A percentile compares a stretch with the other conserved stretches of the same genome.
phyloP scores from a whole-genome alignment of 2,797 vertebrate genomes.

The Decapterus maruadsi region DNA sequence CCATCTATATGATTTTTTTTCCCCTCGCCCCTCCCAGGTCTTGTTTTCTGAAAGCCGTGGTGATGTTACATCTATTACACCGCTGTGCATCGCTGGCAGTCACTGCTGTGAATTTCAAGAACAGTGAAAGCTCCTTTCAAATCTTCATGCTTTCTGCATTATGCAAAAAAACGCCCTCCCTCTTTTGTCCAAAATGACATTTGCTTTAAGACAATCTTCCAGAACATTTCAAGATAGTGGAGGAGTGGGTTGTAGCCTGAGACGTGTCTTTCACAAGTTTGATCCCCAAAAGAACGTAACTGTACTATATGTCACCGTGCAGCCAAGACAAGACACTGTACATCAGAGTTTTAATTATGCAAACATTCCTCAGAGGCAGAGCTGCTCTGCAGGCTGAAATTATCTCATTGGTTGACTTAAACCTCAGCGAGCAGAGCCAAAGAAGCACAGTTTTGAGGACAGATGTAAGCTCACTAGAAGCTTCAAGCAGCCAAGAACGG shows the following conservation, averaged over 20 bases:
- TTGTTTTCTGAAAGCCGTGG: slow-evolving; percentile 60
- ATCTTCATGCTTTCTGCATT: slow-evolving; percentile 52
- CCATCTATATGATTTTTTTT: slow-evolving; percentile 87
- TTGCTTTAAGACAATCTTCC: slow-evolving; percentile 19
- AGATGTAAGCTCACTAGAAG: background rate
- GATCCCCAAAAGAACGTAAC: slow-evolving; percentile 11
- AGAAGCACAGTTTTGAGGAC: background rate
- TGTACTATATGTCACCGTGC: slow-evolving; percentile 40
- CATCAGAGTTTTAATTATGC: slow-evolving; percentile 63
- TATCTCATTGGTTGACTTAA: slow-evolving; percentile 28
- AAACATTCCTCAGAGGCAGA: slow-evolving; percentile 54
- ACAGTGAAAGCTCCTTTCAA: slow-evolving; percentile 42
- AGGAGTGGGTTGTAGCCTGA: slow-evolving; percentile 5
- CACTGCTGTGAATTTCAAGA: slow-evolving; percentile 42
- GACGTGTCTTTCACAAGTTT: slow-evolving; percentile 33
- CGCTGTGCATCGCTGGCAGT: slow-evolving; percentile 29
- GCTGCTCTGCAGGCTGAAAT: slow-evolving; percentile 40
- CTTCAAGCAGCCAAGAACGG: background rate
- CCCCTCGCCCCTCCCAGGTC: slow-evolving; percentile 37
- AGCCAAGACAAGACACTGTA: slow-evolving; percentile 49
- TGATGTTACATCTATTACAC: slow-evolving; percentile 65
- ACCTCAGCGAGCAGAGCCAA: slow-evolving; percentile 21
- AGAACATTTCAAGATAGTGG: background rate
- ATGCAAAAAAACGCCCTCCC: slow-evolving; percentile 30
- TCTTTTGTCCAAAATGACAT: slow-evolving; percentile 37